These are phyloP conservation scores for Drosophila bipectinata DNA, from an alignment of 1,140 invertebrate genomes.

Conservation along the genomic window DNA sequence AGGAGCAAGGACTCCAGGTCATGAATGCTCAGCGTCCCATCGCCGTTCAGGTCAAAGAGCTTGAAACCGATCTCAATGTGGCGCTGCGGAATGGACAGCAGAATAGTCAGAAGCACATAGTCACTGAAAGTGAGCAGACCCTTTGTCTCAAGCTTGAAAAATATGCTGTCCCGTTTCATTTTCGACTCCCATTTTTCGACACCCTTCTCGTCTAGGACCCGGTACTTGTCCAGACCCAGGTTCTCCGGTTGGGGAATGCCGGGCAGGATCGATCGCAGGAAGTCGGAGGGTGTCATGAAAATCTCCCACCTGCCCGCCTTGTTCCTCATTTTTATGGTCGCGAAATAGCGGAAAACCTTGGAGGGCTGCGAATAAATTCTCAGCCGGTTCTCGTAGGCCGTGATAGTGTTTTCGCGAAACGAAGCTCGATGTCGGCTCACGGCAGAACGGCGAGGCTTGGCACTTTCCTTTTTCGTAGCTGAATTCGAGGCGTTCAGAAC, in stretches of 20 bases:
- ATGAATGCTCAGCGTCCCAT: constrained; percentile 10
- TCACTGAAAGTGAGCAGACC: constrained; percentile 43
- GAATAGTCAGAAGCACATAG: constrained; percentile 38
- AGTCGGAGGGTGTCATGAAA: constrained; percentile 59
- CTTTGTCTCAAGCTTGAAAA: constrained; percentile 21
- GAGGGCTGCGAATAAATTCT: constrained; percentile 27
- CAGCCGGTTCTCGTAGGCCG: constrained; percentile 59
- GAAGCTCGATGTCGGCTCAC: constrained; percentile 14
- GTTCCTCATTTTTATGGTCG: constrained; percentile 47
- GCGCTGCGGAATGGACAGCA: constrained; percentile 45
- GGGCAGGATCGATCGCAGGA: constrained; percentile 49
- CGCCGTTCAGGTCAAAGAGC: constrained; percentile 37
- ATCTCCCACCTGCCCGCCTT: constrained; percentile 29
- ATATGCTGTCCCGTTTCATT: constrained; percentile 30
- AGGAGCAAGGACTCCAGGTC: constrained; percentile 14
- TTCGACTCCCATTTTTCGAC: background rate
- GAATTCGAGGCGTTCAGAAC: background rate
- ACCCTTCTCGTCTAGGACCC: constrained; percentile 3
- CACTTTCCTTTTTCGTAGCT: background rate
- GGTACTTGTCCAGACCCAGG: constrained; percentile 32
- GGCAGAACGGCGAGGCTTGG: background rate
- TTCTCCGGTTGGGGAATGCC: constrained; percentile 32
- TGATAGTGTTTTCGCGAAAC: constrained; percentile 46
- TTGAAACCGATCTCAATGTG: constrained; percentile 38
- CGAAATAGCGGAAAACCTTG: constrained; percentile 63